Evolutionary conservation across 2,797 vertebrate genomes (phyloP).

Genomic region (Uromys caudimaculatus): DNA sequence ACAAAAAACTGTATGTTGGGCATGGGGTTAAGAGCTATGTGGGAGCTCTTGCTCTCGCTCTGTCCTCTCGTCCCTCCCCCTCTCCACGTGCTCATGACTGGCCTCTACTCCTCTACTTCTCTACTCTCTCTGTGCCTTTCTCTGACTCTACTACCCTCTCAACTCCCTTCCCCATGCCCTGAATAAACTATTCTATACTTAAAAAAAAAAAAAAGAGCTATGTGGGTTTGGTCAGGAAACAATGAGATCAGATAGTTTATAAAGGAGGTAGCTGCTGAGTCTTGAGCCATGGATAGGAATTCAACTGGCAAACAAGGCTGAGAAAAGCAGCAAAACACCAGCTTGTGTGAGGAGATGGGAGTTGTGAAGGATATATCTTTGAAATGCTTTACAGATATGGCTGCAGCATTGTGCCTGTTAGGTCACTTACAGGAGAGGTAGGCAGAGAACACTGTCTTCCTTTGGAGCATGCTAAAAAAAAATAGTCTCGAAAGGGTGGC

Average conservation of each 20-base stretch:
- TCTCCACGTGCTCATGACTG: no score
- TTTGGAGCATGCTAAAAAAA: not conserved
- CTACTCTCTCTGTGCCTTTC: no score
- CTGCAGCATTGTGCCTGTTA: not conserved
- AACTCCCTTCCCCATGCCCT: no score
- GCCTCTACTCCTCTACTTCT: no score
- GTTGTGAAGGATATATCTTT: not conserved
- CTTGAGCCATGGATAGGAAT: not conserved
- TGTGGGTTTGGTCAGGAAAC: not conserved
- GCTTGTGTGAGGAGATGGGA: not conserved
- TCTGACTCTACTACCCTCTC: no score
- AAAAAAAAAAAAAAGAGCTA: not conserved
- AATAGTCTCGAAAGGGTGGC: not conserved
- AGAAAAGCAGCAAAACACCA: not conserved
- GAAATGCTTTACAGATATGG: not conserved
- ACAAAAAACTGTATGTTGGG: not conserved
- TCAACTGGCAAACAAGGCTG: not conserved
- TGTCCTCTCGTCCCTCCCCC: no score
- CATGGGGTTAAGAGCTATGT: not conserved
- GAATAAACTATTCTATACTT: no score
- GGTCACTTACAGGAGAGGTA: not conserved
- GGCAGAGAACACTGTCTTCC: not conserved
- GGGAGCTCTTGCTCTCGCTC: not conserved
- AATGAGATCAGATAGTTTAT: conserved; percentile 10
- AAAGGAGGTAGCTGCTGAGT: conserved; percentile 19